Conservation (phyloP, 2,113 vertebrate genomes). For the Rhegmatorhina hoffmannsi region DNA sequence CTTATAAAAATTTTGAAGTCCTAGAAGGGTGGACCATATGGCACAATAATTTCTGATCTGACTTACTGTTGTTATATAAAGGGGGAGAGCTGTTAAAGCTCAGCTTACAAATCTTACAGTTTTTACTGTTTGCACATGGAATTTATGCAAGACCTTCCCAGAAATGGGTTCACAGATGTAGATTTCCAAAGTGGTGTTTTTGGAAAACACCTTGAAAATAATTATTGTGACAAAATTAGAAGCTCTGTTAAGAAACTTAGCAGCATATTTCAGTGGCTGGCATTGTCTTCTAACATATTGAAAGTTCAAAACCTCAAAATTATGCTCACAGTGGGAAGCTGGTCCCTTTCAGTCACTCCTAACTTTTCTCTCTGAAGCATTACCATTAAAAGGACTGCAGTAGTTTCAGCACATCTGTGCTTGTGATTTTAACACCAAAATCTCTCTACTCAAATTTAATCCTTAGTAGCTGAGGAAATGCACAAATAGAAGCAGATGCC, state of each 20-base stretch:
- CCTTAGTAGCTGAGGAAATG: not conserved
- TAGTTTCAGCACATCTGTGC: not conserved
- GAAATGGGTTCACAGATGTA: not conserved
- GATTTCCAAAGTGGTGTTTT: not conserved
- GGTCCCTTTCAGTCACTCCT: not conserved
- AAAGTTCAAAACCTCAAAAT: constrained; percentile 20
- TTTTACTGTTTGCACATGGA: constrained; percentile 8
- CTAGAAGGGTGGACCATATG: not conserved
- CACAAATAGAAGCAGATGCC: constrained; percentile 1
- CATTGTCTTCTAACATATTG: not conserved
- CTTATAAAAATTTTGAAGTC: not conserved
- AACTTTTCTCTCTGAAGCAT: not conserved
- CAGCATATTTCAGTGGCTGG: not conserved
- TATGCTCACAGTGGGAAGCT: not conserved
- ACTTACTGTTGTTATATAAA: not conserved
- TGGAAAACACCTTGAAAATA: constrained; percentile 28
- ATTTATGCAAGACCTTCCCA: constrained; percentile 6
- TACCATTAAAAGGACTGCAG: not conserved
- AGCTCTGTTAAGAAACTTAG: constrained; percentile 23
- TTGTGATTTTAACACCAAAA: not conserved
- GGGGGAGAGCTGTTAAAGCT: not conserved
- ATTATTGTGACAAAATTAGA: not conserved
- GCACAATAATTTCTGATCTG: not conserved
- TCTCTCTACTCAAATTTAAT: not conserved
- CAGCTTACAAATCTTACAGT: not conserved